Evolutionary conservation across 2,888 invertebrate species (phyloP), one percentile per base, ranked within the genome.

Genomic region (Pediacus dermestoides): DNA sequence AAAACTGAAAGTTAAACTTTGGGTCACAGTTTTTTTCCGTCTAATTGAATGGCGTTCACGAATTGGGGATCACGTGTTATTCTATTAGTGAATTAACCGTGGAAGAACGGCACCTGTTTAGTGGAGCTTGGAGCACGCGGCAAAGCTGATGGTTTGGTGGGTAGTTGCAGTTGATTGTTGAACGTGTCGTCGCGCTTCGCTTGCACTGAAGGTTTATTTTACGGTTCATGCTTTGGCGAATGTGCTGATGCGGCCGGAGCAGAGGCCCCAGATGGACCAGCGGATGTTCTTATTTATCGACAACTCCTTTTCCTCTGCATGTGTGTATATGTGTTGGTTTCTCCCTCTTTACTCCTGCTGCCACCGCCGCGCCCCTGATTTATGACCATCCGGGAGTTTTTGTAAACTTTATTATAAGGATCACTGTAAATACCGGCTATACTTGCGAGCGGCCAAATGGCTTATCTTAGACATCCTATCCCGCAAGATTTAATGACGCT

Each of bases 241-340:
- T 60, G 56, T 60, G 58, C 60, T 60, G 60, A 60, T 59, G 55
- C 46, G 45, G 53, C 57, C 56, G 21, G 13, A 11, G 37, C 30
- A 23, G 30, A 35, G 44, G 31, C 36, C 54, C 54, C 57, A 55
- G 52, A 53, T 56, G 60, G 56, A 52, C 46, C 53, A 50, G 46
- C 47, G 54, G 56, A 57, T 54, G 58, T 57, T 53, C 58, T 61
- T 62, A 62, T 61, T 61, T 62, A 63, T 61, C 59, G 60, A 56
- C 50, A 53, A 53, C 53, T 58, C 54, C 57, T 56, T 52, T 48
- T 48, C 40, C 37, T 40, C 37, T 26, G 14, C 27, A n/a, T 16
- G 26, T 34, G 25, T 26, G 26, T 23, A 27, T 10, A 15, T n/a
- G 18, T 11, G 13, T 11, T 32, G 10, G 11, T 18, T 8, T 32